These are phyloP conservation scores for Campaea margaritaria DNA, from an alignment of 2,888 invertebrate genomes.

Conservation along the genomic window DNA sequence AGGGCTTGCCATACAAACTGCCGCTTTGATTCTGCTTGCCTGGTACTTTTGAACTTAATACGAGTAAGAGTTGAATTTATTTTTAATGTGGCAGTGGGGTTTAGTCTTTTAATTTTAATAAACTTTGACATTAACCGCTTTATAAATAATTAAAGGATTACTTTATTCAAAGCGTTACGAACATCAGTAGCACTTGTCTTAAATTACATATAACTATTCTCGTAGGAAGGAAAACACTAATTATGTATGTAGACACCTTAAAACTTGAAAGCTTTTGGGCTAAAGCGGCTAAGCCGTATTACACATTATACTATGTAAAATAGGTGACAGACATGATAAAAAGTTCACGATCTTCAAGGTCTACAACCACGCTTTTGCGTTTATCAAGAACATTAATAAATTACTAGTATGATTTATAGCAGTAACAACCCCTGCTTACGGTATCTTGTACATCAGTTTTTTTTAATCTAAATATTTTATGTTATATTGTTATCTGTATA, in stretches of 20 bases:
- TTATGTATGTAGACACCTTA: slow-evolving; percentile 12
- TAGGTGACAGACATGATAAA: slow-evolving; percentile 1
- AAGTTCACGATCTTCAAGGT: not conserved
- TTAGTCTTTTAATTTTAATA: too few species aligned
- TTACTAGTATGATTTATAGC: too few species aligned
- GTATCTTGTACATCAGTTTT: too few species aligned
- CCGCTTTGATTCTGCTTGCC: slow-evolving; percentile 54
- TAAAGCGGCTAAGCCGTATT: slow-evolving; percentile 19
- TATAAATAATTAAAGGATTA: too few species aligned
- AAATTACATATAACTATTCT: slow-evolving; percentile 4
- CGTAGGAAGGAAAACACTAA: slow-evolving; percentile 10
- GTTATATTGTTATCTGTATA: too few species aligned
- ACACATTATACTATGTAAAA: slow-evolving; percentile 7
- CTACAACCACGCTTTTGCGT: too few species aligned
- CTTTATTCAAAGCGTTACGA: too few species aligned
- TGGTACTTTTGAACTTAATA: slow-evolving; percentile 47
- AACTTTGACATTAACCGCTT: too few species aligned
- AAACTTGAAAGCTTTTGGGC: slow-evolving; percentile 12
- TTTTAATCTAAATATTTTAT: too few species aligned
- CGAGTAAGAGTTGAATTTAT: slow-evolving; percentile 12
- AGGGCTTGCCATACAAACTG: slow-evolving; percentile 59
- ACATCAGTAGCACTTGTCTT: too few species aligned
- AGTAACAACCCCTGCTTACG: too few species aligned
- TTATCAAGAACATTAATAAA: too few species aligned
- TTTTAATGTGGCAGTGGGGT: not conserved